Evolutionary conservation across 2,888 invertebrate species (phyloP).

Genomic region (Zeuzera pyrina): DNA sequence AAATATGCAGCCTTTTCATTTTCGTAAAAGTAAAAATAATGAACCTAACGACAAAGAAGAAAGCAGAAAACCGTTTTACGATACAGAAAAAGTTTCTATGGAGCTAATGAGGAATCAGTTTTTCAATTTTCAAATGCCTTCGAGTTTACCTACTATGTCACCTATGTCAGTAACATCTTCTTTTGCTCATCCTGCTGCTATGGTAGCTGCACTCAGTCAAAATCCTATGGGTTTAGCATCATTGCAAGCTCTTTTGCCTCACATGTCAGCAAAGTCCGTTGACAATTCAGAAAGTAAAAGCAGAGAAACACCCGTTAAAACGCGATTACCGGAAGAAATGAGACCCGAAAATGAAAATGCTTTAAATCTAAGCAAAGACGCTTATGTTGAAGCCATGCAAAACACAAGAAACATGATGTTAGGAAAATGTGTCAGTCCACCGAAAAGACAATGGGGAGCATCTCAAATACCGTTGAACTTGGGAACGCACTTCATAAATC

Average conservation of each 20-base stretch:
- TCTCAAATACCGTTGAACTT: slow-evolving; percentile 84
- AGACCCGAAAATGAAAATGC: slow-evolving; percentile 56
- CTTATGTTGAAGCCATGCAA: slow-evolving; percentile 42
- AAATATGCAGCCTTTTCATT: slow-evolving; percentile 97
- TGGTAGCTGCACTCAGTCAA: slow-evolving; percentile 75
- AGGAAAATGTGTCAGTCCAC: slow-evolving; percentile 80
- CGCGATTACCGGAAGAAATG: slow-evolving; percentile 36
- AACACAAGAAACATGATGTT: slow-evolving; percentile 66
- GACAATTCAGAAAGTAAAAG: slow-evolving; percentile 58
- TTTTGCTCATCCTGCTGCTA: slow-evolving; percentile 76
- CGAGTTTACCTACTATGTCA: slow-evolving; percentile 72
- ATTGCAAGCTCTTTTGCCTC: slow-evolving; percentile 75
- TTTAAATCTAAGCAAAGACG: slow-evolving; percentile 63
- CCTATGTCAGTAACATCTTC: slow-evolving; percentile 68
- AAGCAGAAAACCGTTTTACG: slow-evolving; percentile 59
- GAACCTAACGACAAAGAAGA: slow-evolving; percentile 52
- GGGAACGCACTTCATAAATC: slow-evolving; percentile 93
- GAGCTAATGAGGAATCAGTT: slow-evolving; percentile 78
- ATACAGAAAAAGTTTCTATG: slow-evolving; percentile 60
- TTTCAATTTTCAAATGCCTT: slow-evolving; percentile 73
- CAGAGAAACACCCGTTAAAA: slow-evolving; percentile 31
- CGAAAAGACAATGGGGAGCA: slow-evolving; percentile 86
- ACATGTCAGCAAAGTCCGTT: slow-evolving; percentile 69
- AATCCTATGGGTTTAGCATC: slow-evolving; percentile 76
- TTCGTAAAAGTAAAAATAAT: slow-evolving; percentile 75